Base-by-base conservation (phyloP, 2,797 vertebrate genomes). In the Onychomys arenicola region DNA sequence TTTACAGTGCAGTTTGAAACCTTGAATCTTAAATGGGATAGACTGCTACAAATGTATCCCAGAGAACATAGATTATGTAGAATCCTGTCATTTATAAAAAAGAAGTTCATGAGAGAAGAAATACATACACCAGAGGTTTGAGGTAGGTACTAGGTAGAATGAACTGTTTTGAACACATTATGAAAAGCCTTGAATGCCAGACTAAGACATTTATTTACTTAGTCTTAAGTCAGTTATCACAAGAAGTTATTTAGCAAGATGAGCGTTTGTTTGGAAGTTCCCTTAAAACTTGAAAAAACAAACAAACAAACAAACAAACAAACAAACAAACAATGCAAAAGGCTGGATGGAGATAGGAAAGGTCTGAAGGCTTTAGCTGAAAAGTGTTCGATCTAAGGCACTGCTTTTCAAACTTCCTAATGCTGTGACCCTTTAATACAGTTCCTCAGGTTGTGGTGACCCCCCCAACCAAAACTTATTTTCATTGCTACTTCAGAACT, bases 171-270 rank as follows among this genome's bases (percentile, higher is more conserved):
- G 59, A 71, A 19, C 52, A 94, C 75, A 93, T 76, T 57, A 43
- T 83, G 43, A 92, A 95, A 93, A 75, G 43, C 88, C 49, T 93
- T 92, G 37, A 75, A 95, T 95, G 82, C 40, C 93, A 90, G 25
- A 94, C 4, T 65, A 40, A 90, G 21, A 71, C 46, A 77, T 57
- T 65, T 89, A 57, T 75, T 59, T 75, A 73, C 34, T 43, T 59
- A 21, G 67, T n/a, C 32, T 85, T 46, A 25, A 65, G 6, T 81
- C 55, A 13, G n/a, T 75, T 94, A 71, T 32, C 46, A 93, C 16
- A 55, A 55, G 43, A 84, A 93, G 43, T 52, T 96, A 94, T 93
- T 89, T 55, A 75, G 25, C 71, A 83, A 57, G 61, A 83, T 71
- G 85, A 40, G 83, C 46, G 14, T 85, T 55, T 87, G 43, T 91